A percentile compares a stretch with the other conserved stretches of the same genome.
Conservation (phyloP, 2,888 invertebrate species). For the Chrysolina haemoptera region DNA sequence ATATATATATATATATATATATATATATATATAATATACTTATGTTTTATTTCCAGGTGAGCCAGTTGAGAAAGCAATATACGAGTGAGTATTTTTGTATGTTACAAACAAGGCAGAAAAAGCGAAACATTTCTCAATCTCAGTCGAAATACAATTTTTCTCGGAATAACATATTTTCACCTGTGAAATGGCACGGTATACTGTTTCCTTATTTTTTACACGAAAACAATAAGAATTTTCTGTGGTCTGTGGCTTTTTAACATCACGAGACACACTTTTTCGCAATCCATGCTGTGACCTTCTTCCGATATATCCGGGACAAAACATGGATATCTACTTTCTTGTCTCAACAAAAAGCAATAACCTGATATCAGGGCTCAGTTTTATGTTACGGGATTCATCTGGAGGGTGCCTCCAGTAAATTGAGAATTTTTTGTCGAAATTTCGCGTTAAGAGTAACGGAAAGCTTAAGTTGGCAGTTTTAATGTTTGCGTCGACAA, state of each 20-base stretch:
- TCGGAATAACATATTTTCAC: not conserved
- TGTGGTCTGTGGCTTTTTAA: not conserved
- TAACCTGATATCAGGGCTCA: constrained; percentile 16
- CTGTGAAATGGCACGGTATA: not conserved
- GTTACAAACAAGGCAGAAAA: not conserved
- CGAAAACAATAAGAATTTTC: not conserved
- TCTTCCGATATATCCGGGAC: not conserved
- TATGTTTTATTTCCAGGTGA: not conserved
- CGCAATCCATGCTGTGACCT: not conserved
- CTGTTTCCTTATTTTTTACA: not conserved
- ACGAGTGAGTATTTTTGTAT: not conserved
- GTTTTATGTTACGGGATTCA: constrained; percentile 12
- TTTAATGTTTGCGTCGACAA: not conserved
- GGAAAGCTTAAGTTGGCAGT: not conserved
- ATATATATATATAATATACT: too few species aligned
- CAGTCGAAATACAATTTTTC: too few species aligned
- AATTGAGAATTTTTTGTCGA: not conserved
- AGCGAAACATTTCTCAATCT: too few species aligned
- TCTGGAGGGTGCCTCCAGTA: not conserved
- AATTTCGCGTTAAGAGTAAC: not conserved
- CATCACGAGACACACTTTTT: not conserved
- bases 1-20: too few species aligned
- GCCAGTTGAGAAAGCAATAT: not conserved
- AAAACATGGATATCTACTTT: constrained; percentile 10
- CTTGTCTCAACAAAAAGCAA: constrained; percentile 17